Conservation (phyloP, 2,888 invertebrate genomes). For the Arctia plantaginis region DNA sequence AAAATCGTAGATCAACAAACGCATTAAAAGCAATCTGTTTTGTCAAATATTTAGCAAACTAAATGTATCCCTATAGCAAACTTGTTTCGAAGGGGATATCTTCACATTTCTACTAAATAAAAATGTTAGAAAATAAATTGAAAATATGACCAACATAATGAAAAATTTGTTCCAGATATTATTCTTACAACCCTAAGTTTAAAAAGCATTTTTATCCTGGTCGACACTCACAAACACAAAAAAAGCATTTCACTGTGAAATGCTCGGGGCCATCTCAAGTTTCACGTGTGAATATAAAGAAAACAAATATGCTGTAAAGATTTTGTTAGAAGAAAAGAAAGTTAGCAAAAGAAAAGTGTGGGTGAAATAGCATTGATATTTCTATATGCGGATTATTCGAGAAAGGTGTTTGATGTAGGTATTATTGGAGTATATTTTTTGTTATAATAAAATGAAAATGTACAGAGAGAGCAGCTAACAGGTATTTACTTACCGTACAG, state of each 20-base stretch:
- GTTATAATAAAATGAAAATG: slow-evolving; percentile 1
- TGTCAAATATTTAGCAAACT: no score
- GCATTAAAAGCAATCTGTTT: no score
- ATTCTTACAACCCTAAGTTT: slow-evolving; percentile 39
- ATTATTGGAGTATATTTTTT: slow-evolving; percentile 5
- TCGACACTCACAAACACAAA: slow-evolving; percentile 53
- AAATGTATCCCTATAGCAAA: no score
- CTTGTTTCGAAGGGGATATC: no score
- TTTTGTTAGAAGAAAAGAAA: background rate
- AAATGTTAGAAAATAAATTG: background rate
- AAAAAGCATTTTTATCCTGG: slow-evolving; percentile 41
- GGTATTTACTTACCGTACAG: background rate
- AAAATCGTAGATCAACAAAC: no score
- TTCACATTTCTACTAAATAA: background rate
- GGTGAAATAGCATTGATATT: slow-evolving; percentile 10
- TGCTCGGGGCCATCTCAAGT: slow-evolving; percentile 40
- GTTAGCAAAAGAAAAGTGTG: slow-evolving; percentile 18
- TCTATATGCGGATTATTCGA: slow-evolving; percentile 12
- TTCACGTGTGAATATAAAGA: slow-evolving; percentile 40
- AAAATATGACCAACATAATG: background rate
- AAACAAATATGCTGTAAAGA: slow-evolving; percentile 38
- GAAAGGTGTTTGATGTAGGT: slow-evolving; percentile 10
- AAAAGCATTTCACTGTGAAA: slow-evolving; percentile 52
- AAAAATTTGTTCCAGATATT: background rate
- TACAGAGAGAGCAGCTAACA: background rate